A percentile compares a stretch with the other conserved stretches of the same genome.
These are phyloP conservation scores for Periphyllus acericola DNA, from an alignment of 2,888 invertebrate genomes.

Conservation along the genomic window DNA sequence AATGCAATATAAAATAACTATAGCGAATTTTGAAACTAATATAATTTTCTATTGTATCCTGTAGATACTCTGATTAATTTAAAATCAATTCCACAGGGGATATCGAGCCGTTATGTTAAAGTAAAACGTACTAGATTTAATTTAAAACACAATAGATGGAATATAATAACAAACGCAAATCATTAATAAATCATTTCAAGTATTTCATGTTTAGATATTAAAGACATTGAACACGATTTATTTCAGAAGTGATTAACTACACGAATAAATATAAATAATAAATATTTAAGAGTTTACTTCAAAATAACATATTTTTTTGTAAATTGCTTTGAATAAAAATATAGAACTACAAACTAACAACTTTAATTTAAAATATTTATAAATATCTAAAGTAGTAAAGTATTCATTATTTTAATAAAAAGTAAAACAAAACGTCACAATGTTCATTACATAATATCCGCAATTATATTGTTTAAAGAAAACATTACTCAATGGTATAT, in stretches of 20 bases:
- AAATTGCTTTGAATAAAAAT: neutral
- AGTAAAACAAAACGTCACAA: constrained; percentile 3
- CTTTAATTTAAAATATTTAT: neutral
- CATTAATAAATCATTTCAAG: constrained; percentile 25
- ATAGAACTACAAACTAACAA: neutral
- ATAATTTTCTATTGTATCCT: constrained; percentile 18
- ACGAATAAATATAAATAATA: neutral
- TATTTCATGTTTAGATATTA: constrained; percentile 27
- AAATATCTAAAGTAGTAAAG: neutral
- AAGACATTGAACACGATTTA: neutral
- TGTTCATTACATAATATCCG: constrained; percentile 28
- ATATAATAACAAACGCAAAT: constrained; percentile 6
- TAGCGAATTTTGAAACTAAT: constrained; percentile 6
- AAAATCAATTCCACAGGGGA: neutral
- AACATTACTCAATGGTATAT: constrained; percentile 45
- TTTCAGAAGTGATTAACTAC: neutral
- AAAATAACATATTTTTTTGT: neutral
- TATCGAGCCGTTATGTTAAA: neutral
- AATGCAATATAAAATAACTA: neutral
- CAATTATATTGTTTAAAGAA: constrained; percentile 33
- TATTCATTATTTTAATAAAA: neutral
- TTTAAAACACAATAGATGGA: constrained; percentile 34
- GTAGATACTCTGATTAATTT: constrained; percentile 41
- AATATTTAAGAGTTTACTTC: neutral
- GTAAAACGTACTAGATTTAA: neutral